These are phyloP conservation scores for Caenorhabditis auriculariae DNA, from an alignment of 2,888 invertebrate genomes.

Conservation along the genomic window DNA sequence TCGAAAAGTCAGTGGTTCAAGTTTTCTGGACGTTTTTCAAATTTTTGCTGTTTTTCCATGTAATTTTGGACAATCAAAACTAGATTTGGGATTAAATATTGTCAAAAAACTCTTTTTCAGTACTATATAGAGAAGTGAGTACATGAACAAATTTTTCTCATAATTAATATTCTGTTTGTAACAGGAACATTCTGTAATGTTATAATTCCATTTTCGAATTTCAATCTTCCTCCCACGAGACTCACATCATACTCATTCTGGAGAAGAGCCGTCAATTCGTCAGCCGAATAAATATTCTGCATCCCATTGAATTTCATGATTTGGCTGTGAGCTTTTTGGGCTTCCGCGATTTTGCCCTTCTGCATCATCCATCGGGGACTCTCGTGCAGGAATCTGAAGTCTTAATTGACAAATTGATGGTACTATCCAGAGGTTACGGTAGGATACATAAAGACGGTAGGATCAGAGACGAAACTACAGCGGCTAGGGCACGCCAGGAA, in stretches of 20 bases:
- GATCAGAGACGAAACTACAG: constrained; percentile 29
- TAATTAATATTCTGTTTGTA: too few relatives aligned
- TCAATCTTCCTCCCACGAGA: not conserved
- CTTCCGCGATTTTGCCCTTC: constrained; percentile 15
- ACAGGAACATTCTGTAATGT: not conserved
- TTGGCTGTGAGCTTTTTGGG: constrained; percentile 9
- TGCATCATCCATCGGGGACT: constrained; percentile 34
- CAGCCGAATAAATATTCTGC: not conserved
- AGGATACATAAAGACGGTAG: constrained; percentile 38
- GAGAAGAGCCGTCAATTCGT: constrained; percentile 4
- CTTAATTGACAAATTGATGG: too few relatives aligned
- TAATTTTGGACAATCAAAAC: too few relatives aligned
- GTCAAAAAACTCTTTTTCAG: too few relatives aligned
- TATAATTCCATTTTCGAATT: constrained; percentile 1
- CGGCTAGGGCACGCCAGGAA: constrained; percentile 40
- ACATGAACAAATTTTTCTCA: too few relatives aligned
- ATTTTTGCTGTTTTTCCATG: too few relatives aligned
- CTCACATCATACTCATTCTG: constrained; percentile 13
- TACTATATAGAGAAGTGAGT: too few relatives aligned
- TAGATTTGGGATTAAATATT: too few relatives aligned
- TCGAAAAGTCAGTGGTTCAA: too few relatives aligned
- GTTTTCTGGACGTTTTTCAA: too few relatives aligned
- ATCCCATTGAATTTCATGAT: constrained; percentile 22
- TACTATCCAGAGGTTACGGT: too few relatives aligned
- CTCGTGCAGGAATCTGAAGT: constrained; percentile 23